These are phyloP conservation scores for Mycalesis mineus DNA, from an alignment of 2,888 invertebrate species.

Conservation along the genomic window DNA sequence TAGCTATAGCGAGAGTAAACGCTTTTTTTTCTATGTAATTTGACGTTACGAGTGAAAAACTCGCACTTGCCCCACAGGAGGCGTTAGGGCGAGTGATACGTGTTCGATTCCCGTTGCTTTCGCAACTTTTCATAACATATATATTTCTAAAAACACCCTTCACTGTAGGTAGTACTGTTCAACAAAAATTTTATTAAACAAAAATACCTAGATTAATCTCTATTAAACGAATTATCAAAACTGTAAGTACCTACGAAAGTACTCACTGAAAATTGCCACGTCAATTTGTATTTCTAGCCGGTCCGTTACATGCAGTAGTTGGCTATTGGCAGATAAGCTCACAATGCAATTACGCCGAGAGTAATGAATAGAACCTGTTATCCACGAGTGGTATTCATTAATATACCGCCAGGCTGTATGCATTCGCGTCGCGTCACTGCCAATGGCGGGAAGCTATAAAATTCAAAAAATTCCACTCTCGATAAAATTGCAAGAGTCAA, in stretches of 20 bases:
- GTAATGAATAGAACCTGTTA: constrained; percentile 48
- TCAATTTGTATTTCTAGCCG: constrained; percentile 27
- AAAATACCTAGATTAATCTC: neutral
- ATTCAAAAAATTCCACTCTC: constrained; percentile 40
- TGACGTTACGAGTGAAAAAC: too few species aligned
- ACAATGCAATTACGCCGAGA: constrained; percentile 49
- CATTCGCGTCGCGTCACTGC: constrained; percentile 38
- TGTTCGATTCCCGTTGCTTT: too few species aligned
- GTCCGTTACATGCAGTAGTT: constrained; percentile 12
- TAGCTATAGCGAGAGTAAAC: too few species aligned
- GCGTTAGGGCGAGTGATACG: too few species aligned
- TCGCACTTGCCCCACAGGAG: too few species aligned
- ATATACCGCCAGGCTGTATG: constrained; percentile 39
- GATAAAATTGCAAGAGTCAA: constrained; percentile 52
- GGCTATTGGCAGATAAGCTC: constrained; percentile 45
- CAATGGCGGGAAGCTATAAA: constrained; percentile 47
- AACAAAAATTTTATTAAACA: too few species aligned
- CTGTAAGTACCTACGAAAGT: neutral
- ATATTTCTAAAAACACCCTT: too few species aligned
- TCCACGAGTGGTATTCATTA: constrained; percentile 57
- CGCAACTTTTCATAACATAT: too few species aligned
- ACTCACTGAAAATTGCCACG: neutral
- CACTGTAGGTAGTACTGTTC: too few species aligned
- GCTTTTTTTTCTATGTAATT: too few species aligned
- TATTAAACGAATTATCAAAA: neutral